These are phyloP conservation scores for Dioctria rufipes DNA, from an alignment of 2,888 invertebrate genomes.

Conservation along the genomic window DNA sequence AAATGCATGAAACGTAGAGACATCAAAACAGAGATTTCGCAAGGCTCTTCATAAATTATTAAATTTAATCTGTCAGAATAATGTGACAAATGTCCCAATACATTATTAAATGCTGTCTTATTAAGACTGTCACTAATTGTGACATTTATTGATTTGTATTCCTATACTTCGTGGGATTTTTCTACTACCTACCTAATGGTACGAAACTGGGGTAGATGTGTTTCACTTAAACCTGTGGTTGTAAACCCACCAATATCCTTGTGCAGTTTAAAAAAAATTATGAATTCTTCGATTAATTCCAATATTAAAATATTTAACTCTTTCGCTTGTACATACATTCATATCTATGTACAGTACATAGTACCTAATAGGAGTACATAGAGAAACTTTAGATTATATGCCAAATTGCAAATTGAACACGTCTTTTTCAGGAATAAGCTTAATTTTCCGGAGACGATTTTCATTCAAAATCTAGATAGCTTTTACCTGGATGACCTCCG, in stretches of 20 bases:
- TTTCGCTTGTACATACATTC: too few species aligned
- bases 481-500: background rate
- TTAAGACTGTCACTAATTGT: slow-evolving; percentile 16
- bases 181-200: background rate
- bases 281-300: too few species aligned
- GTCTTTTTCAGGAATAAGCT: too few species aligned
- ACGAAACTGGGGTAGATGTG: too few species aligned
- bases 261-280: background rate
- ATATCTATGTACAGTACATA: too few species aligned
- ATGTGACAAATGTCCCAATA: slow-evolving; percentile 42
- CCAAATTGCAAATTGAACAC: too few species aligned
- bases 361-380: too few species aligned
- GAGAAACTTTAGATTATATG: too few species aligned
- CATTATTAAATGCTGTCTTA: slow-evolving; percentile 36
- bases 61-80: slow-evolving; percentile 46
- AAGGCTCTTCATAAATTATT: slow-evolving; percentile 42
- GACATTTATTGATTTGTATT: slow-evolving; percentile 32
- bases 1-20: background rate
- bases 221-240: too few species aligned
- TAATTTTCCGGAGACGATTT: too few species aligned
- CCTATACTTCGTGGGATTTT: background rate
- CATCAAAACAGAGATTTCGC: slow-evolving; percentile 30
- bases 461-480: too few species aligned
- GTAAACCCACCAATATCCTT: background rate
- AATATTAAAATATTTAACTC: too few species aligned